Conservation (phyloP, 2,888 invertebrate species). For the Lingula anatina region DNA sequence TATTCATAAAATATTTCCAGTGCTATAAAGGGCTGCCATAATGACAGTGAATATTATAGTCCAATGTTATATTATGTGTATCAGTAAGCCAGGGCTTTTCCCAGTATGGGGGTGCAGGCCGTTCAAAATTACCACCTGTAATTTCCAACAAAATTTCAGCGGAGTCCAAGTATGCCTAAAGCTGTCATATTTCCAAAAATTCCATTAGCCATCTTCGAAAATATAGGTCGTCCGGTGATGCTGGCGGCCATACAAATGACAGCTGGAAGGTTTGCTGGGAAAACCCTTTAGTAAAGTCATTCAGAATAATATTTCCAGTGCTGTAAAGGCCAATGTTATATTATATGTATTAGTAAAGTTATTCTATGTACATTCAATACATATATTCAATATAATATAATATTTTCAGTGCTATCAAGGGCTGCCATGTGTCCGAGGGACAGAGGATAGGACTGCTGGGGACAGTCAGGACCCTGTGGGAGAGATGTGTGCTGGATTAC, state of each 20-base stretch:
- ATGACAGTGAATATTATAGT: too few relatives aligned
- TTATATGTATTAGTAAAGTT: not conserved
- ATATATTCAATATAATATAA: not conserved
- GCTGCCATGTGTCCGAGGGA: constrained; percentile 23
- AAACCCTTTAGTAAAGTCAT: not conserved
- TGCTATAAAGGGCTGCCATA: constrained; percentile 35
- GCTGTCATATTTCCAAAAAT: too few relatives aligned
- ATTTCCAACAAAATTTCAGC: too few relatives aligned
- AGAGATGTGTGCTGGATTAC: constrained; percentile 31
- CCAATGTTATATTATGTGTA: too few relatives aligned
- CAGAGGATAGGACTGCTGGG: constrained; percentile 14
- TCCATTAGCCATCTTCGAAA: too few relatives aligned
- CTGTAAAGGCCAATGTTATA: not conserved
- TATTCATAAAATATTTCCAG: too few relatives aligned
- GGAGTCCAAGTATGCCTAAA: too few relatives aligned
- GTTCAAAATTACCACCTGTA: too few relatives aligned
- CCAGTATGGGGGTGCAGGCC: too few relatives aligned
- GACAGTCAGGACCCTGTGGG: constrained; percentile 27
- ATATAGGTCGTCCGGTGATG: too few relatives aligned
- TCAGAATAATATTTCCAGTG: not conserved
- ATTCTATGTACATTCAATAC: not conserved
- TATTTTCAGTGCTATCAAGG: constrained; percentile 40
- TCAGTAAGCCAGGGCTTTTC: too few relatives aligned
- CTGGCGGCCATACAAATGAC: too few relatives aligned
- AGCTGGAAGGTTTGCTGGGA: not conserved